These are phyloP conservation scores for Lithodes maja DNA, from an alignment of 2,888 invertebrate species.

Conservation along the genomic window DNA sequence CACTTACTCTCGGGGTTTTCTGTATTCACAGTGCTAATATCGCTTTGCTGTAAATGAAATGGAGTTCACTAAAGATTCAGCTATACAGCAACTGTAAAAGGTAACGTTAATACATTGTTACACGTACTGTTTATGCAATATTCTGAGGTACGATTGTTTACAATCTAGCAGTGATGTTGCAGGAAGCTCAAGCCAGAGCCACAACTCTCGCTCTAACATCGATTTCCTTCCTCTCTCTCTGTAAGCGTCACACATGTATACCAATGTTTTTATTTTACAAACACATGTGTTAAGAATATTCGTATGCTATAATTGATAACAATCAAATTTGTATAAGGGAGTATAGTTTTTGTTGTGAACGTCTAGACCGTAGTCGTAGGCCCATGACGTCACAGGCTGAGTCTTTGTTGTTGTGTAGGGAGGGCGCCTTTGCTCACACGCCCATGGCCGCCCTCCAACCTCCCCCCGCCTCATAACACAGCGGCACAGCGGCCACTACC, in stretches of 20 bases:
- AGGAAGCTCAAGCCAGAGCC: constrained; percentile 37
- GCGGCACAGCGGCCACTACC: constrained; percentile 41
- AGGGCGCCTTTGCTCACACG: constrained; percentile 13
- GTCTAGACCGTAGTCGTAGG: constrained; percentile 52
- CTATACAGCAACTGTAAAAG: constrained; percentile 33
- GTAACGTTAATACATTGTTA: not conserved
- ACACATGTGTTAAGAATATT: too few species aligned
- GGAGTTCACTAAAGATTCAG: constrained; percentile 12
- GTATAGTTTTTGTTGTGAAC: constrained; percentile 45
- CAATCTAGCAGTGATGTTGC: constrained; percentile 35
- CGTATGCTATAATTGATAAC: too few species aligned
- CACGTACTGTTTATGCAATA: constrained; percentile 23
- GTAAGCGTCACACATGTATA: not conserved
- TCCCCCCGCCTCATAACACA: constrained; percentile 20
- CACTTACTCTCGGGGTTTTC: constrained; percentile 14
- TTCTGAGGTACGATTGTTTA: constrained; percentile 23
- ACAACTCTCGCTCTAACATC: constrained; percentile 23
- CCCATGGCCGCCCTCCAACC: constrained; percentile 35
- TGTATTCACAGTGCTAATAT: constrained; percentile 20
- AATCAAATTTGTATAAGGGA: not conserved
- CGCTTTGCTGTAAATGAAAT: not conserved
- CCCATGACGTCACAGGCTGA: constrained; percentile 63
- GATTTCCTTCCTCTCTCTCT: not conserved
- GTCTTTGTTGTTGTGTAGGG: constrained; percentile 41
- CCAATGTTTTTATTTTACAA: not conserved